phyloP scores from a whole-genome alignment of 1,140 invertebrate genomes.

The Neoseiulus cucumeris region DNA sequence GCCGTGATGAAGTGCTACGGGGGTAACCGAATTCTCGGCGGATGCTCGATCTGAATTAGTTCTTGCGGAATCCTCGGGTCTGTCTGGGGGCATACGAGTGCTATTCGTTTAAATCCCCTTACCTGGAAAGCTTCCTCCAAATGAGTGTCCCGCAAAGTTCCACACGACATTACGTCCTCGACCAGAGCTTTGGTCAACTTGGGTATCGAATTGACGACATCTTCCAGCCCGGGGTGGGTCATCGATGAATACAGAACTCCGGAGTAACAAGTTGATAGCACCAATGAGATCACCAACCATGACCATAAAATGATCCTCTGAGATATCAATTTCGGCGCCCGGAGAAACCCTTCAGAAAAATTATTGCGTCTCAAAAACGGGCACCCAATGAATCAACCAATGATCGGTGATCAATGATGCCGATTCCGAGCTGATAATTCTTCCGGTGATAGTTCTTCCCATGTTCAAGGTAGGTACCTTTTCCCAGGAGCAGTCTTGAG shows the following conservation, averaged over 20 bases:
- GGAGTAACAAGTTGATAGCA: not conserved
- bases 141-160: not conserved
- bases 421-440: not conserved
- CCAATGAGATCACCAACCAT: not conserved
- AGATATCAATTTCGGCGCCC: not conserved
- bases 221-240: not conserved
- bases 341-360: not conserved
- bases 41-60: too few relatives aligned
- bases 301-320: not conserved
- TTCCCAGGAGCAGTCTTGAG: not conserved
- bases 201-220: not conserved
- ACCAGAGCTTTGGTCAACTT: not conserved
- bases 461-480: not conserved
- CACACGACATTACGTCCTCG: not conserved
- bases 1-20: too few relatives aligned
- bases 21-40: too few relatives aligned
- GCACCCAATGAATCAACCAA: not conserved
- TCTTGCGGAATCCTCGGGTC: too few relatives aligned
- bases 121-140: not conserved
- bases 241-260: not conserved
- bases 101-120: not conserved
- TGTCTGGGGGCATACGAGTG: too few relatives aligned
- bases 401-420: not conserved
- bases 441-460: not conserved
- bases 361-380: not conserved